Conservation (phyloP, 2,113 vertebrate species). For the Apodemus speciosus region DNA sequence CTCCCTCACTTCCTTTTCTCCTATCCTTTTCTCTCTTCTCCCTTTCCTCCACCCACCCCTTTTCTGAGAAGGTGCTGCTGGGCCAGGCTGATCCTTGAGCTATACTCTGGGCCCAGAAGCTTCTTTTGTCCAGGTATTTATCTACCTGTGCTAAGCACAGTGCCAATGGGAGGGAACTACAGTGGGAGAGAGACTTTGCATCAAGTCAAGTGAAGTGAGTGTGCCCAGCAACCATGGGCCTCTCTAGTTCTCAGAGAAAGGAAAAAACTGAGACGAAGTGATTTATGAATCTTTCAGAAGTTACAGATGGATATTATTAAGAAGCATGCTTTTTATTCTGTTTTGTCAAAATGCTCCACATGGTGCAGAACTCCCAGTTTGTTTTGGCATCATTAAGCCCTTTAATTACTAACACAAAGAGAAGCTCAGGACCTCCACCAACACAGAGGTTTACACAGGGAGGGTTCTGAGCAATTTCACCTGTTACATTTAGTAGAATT, state of each 20-base stretch:
- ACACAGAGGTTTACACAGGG: background rate
- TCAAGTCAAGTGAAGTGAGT: accelerated
- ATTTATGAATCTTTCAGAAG: background rate
- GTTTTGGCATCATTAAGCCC: conserved; percentile 20
- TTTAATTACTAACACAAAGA: conserved; percentile 35
- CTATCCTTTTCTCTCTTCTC: background rate
- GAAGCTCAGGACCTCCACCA: background rate
- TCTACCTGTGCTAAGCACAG: accelerated
- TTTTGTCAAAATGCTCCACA: conserved; percentile 5
- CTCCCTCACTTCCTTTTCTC: background rate
- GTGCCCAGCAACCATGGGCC: background rate
- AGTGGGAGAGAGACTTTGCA: background rate
- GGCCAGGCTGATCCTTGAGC: background rate
- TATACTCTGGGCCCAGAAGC: background rate
- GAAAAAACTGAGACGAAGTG: background rate
- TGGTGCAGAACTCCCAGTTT: background rate
- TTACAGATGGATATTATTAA: background rate
- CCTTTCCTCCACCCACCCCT: background rate
- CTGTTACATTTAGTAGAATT: background rate
- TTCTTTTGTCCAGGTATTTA: too few species aligned
- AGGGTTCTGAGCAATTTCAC: background rate
- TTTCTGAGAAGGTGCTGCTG: too few species aligned
- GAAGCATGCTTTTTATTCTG: background rate
- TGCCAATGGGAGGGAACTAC: accelerated
- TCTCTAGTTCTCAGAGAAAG: background rate